Conservation (phyloP, 1,140 invertebrate species). For the Nebria ingens region DNA sequence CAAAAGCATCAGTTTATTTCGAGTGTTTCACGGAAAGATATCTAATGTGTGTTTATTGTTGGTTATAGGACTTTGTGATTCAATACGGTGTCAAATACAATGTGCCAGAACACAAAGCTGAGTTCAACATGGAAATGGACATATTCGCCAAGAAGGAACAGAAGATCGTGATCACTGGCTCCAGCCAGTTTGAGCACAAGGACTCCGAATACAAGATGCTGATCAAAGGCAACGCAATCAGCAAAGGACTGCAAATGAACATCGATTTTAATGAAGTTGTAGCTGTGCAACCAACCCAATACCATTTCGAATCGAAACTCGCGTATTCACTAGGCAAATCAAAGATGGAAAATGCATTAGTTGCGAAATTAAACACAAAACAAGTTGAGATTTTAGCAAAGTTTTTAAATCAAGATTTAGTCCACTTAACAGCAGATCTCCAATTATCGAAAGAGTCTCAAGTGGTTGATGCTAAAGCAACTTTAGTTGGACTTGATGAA, state of each 20-base stretch:
- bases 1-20: constrained; percentile 4
- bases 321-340: constrained; percentile 17
- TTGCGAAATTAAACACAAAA: constrained; percentile 34
- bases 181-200: background rate
- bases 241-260: constrained; percentile 34
- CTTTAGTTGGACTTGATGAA: constrained; percentile 39
- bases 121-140: constrained; percentile 45
- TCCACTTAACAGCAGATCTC: constrained; percentile 37
- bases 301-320: background rate
- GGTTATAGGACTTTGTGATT: constrained; percentile 39
- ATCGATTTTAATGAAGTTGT: constrained; percentile 16
- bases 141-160: constrained; percentile 50
- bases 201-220: background rate
- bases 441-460: constrained; percentile 38
- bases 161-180: constrained; percentile 38
- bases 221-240: constrained; percentile 15
- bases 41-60: constrained; percentile 10
- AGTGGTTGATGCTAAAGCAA: constrained; percentile 38
- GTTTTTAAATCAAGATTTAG: constrained; percentile 41
- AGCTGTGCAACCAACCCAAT: background rate
- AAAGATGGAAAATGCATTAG: constrained; percentile 34
- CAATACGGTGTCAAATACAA: constrained; percentile 37
- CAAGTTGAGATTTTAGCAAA: constrained; percentile 37
- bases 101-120: constrained; percentile 31
- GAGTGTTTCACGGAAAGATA: no score